Evolutionary conservation across 2,797 vertebrate species (phyloP).

Genomic region (Chelmon rostratus): DNA sequence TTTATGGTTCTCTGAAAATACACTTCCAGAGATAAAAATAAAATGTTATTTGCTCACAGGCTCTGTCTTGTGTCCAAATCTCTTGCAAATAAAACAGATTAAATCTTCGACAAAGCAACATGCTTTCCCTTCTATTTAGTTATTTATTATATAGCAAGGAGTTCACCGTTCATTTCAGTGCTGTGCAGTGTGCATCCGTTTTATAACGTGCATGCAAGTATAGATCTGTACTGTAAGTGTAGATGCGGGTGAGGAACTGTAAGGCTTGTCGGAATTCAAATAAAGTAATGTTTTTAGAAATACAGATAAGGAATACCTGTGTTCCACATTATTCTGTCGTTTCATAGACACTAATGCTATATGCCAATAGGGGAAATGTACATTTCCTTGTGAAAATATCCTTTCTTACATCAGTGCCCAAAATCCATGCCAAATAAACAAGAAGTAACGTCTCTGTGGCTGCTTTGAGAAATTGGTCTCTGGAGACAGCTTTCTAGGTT

Average conservation of each 20-base stretch:
- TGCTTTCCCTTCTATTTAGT: constrained; percentile 14
- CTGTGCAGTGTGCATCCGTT: neutral
- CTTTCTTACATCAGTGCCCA: constrained; percentile 72
- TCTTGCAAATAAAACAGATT: constrained; percentile 20
- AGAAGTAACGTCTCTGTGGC: constrained; percentile 76
- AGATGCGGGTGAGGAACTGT: neutral
- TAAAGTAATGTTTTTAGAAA: constrained; percentile 26
- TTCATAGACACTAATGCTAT: constrained; percentile 50
- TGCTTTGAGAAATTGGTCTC: constrained; percentile 82
- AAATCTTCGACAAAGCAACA: constrained; percentile 8
- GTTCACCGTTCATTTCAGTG: constrained; percentile 1
- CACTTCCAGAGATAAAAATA: constrained; percentile 7
- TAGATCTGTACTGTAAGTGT: neutral
- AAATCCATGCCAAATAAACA: constrained; percentile 76
- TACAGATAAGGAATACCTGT: constrained; percentile 35
- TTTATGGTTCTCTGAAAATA: constrained; percentile 18
- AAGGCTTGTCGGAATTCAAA: constrained; percentile 5
- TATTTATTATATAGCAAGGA: constrained; percentile 1
- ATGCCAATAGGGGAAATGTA: constrained; percentile 78
- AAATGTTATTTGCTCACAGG: constrained; percentile 18
- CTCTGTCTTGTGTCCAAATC: constrained; percentile 16
- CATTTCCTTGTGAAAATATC: constrained; percentile 81
- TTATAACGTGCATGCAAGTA: neutral
- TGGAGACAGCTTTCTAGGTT: constrained; percentile 79
- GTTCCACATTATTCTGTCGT: constrained; percentile 34